A percentile compares a stretch with the other conserved stretches of the same genome.
These are phyloP conservation scores for Orientallactaga sibirica DNA, from an alignment of 2,797 vertebrate genomes.

Conservation along the genomic window DNA sequence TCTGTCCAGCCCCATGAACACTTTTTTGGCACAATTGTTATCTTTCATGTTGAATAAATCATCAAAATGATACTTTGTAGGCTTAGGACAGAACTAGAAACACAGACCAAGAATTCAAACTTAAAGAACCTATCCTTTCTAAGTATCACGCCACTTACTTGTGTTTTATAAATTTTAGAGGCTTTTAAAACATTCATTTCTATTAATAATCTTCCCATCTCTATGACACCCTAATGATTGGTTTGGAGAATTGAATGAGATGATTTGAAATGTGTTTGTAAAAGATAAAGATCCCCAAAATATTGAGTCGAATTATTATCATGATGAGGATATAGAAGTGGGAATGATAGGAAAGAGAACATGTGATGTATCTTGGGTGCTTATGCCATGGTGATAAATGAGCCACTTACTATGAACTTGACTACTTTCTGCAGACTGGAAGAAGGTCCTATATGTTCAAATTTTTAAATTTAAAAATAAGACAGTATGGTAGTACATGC, in stretches of 20 bases:
- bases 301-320: background rate
- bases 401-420: background rate
- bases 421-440: background rate
- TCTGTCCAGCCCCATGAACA: background rate
- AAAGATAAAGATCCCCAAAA: constrained; percentile 25
- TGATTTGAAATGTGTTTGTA: background rate
- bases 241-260: constrained; percentile 29
- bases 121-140: background rate
- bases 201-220: background rate
- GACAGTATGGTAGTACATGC: no score
- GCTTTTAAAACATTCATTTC: background rate
- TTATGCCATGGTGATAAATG: constrained; percentile 16
- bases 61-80: background rate
- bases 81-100: background rate
- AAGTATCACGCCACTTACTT: background rate
- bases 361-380: background rate
- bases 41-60: constrained; percentile 33
- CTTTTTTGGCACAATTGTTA: constrained; percentile 13
- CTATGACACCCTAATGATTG: background rate
- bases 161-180: background rate
- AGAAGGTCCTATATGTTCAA: background rate
- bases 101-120: constrained; percentile 19
- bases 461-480: no score
- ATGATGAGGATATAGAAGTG: background rate
- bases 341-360: background rate